A percentile compares a stretch with the other conserved stretches of the same genome.
Evolutionary conservation across 2,797 vertebrate genomes (phyloP).

Genomic region (Erpetoichthys calabaricus): DNA sequence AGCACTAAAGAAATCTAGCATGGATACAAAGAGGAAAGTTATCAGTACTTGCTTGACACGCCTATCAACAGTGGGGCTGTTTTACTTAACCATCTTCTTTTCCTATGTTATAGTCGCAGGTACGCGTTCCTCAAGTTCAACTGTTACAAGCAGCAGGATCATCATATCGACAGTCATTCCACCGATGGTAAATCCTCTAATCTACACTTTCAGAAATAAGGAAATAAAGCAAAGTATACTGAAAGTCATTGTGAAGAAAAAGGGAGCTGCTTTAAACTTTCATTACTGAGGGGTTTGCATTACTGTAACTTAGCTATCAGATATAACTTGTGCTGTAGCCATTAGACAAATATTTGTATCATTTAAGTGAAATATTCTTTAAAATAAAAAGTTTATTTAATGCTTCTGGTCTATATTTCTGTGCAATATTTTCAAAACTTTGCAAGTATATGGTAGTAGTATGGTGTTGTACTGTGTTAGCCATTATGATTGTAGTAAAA

Average conservation of each 20-base stretch:
- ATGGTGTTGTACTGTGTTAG: too few relatives aligned
- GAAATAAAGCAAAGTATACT: conserved; percentile 33
- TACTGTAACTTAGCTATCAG: too few relatives aligned
- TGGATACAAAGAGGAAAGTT: conserved; percentile 34
- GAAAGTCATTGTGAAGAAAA: conserved; percentile 13
- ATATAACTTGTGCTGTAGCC: too few relatives aligned
- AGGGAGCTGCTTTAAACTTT: neutral
- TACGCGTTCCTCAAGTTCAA: conserved; percentile 18
- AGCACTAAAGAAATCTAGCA: conserved; percentile 33
- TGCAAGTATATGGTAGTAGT: too few relatives aligned
- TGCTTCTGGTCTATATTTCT: too few relatives aligned
- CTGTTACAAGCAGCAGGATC: conserved; percentile 15
- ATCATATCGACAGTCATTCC: conserved; percentile 36
- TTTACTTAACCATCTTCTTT: conserved; percentile 40
- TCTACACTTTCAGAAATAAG: conserved; percentile 48
- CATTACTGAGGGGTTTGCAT: too few relatives aligned
- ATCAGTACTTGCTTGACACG: conserved; percentile 55
- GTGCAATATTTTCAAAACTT: too few relatives aligned
- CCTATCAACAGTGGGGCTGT: conserved; percentile 46
- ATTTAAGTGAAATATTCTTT: too few relatives aligned
- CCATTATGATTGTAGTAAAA: too few relatives aligned
- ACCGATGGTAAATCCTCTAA: conserved; percentile 54
- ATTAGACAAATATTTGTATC: too few relatives aligned
- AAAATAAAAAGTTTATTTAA: too few relatives aligned
- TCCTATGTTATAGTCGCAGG: conserved; percentile 31